phyloP scores from a whole-genome alignment of 2,888 invertebrate species.

The Macrosiphum euphorbiae region DNA sequence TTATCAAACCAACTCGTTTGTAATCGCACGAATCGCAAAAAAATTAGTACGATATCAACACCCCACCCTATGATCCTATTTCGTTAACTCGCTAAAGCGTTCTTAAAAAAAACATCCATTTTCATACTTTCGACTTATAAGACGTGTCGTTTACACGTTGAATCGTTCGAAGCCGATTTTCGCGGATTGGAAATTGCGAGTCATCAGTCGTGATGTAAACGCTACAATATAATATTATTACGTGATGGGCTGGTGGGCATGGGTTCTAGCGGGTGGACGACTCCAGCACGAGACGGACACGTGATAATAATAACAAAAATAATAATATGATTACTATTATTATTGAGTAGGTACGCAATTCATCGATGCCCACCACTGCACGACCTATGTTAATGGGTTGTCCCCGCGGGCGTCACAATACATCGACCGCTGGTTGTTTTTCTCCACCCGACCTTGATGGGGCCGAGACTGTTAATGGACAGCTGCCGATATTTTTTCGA shows the following conservation, averaged over 20 bases:
- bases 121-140: too few relatives aligned
- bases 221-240: not conserved
- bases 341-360: not conserved
- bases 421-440: not conserved
- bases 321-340: not conserved
- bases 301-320: not conserved
- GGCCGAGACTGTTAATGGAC: not conserved
- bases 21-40: not conserved
- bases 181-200: too few relatives aligned
- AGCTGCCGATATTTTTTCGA: not conserved
- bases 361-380: not conserved
- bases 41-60: not conserved
- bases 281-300: not conserved
- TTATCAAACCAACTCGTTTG: not conserved
- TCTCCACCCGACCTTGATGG: not conserved
- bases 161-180: not conserved
- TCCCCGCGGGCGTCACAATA: not conserved
- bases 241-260: not conserved
- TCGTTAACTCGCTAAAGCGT: too few relatives aligned
- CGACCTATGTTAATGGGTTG: slow-evolving; percentile 7
- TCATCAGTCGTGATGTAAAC: not conserved
- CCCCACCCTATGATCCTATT: too few relatives aligned
- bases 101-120: too few relatives aligned
- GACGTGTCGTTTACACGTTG: too few relatives aligned
- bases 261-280: not conserved